A percentile compares a stretch with the other conserved stretches of the same genome.
Evolutionary conservation across 2,797 vertebrate species (phyloP).

Genomic region (Lophius americanus): DNA sequence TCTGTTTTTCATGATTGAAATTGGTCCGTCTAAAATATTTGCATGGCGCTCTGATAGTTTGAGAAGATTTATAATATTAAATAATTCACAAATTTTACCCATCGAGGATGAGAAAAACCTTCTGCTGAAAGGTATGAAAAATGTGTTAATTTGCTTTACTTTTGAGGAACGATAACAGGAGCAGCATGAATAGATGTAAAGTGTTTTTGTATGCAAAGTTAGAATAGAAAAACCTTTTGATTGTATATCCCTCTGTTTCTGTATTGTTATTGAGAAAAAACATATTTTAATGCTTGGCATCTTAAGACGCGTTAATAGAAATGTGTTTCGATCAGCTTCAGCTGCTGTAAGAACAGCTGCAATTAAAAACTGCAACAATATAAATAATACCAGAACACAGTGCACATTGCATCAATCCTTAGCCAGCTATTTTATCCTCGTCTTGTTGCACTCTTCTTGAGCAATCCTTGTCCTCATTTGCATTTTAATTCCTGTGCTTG

Average conservation of each 20-base stretch:
- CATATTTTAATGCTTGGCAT: conserved; percentile 28
- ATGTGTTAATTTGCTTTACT: no score
- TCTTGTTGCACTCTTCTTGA: conserved; percentile 72
- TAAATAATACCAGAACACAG: conserved; percentile 35
- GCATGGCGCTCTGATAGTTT: no score
- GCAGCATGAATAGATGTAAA: no score
- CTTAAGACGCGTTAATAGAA: conserved; percentile 32
- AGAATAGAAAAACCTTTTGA: no score
- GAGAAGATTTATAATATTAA: no score
- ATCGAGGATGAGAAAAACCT: no score
- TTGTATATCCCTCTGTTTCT: not conserved
- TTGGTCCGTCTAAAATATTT: no score
- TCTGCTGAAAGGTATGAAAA: no score
- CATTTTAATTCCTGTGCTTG: conserved; percentile 80
- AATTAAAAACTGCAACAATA: conserved; percentile 52
- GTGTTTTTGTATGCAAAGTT: no score
- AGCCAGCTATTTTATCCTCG: conserved; percentile 51
- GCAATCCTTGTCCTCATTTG: conserved; percentile 80
- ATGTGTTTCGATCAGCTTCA: conserved; percentile 36
- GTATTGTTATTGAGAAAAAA: conserved; percentile 22
- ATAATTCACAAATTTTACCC: no score
- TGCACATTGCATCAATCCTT: conserved; percentile 35
- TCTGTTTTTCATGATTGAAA: no score
- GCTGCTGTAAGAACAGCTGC: conserved; percentile 43
- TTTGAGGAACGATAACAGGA: no score